Conservation (phyloP, 2,888 invertebrate species). For the Stenurella melanura region DNA sequence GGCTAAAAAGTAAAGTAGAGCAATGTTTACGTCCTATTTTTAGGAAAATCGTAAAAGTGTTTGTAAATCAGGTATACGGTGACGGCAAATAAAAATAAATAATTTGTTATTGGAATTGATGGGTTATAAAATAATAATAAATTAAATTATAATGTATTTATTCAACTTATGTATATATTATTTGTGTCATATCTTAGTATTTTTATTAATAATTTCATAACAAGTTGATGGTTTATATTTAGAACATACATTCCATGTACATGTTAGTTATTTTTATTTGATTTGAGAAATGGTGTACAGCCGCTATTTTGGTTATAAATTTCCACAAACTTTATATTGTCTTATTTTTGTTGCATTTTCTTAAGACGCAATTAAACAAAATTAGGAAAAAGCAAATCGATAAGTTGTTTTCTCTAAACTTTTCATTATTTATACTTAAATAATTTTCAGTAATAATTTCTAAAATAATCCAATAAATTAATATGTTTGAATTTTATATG, state of each 20-base stretch:
- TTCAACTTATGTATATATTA: background rate
- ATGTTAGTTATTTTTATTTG: slow-evolving; percentile 33
- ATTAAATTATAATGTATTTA: slow-evolving; percentile 14
- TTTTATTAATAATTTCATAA: slow-evolving; percentile 20
- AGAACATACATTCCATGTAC: slow-evolving; percentile 9
- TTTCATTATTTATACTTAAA: too few species aligned
- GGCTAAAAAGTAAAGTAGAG: slow-evolving; percentile 41
- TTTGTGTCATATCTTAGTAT: background rate
- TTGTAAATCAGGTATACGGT: slow-evolving; percentile 50
- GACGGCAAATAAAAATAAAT: slow-evolving; percentile 45
- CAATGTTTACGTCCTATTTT: slow-evolving; percentile 53
- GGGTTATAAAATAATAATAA: slow-evolving; percentile 23
- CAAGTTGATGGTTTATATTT: slow-evolving; percentile 16
- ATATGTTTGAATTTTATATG: background rate
- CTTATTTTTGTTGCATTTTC: too few species aligned
- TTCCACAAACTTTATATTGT: too few species aligned
- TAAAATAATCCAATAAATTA: too few species aligned
- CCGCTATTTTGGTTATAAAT: slow-evolving; percentile 3
- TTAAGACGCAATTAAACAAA: too few species aligned
- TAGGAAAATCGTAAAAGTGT: slow-evolving; percentile 51
- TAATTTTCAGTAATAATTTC: too few species aligned
- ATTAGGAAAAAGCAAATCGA: too few species aligned
- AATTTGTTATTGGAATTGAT: slow-evolving; percentile 22
- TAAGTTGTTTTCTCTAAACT: too few species aligned
- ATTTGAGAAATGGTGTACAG: slow-evolving; percentile 30